Evolutionary conservation across 2,888 invertebrate genomes (phyloP), one percentile per base, ranked within the genome.

Genomic region (Rhaphigaster nebulosa): DNA sequence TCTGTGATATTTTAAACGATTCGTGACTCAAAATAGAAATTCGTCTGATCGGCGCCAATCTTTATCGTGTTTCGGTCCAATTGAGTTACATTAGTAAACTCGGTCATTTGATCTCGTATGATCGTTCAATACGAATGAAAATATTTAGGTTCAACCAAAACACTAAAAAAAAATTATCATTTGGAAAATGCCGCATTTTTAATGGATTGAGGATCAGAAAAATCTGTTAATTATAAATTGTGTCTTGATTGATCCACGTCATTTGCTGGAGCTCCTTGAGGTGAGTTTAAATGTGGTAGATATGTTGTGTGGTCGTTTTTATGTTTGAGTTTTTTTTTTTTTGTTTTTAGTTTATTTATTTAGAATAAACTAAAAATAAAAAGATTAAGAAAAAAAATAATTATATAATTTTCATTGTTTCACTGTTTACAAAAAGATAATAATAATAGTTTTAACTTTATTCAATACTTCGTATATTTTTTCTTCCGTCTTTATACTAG

Each of bases 51-150:
- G 70, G 23, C 70, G 34, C 70, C 70, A 38, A 45, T 84, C 26
- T 45, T 84, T 45, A 84, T 84, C 84, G 8, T 4, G 84, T n/a
- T 38, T 41, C 84, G 84, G 45, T 84, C 84, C 84, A 84, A 45
- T 84, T 84, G n/a, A 15, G 8, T n/a, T 76, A 76, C 70, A 76
- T 76, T 76, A 84, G 84, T 84, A n/a, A n/a, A n/a, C n/a, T n/a
- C 70, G 65, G 65, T 65, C 65, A 38, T 34, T 38, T 76, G 29
- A 38, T 76, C 70, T 20, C 70, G 38, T 23, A 23, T 10, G 20
- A 38, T 38, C 20, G 20, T 20, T 20, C 70, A 70, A 70, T 38
- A 41, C 26, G 45, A 38, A n/a, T 6, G 26, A 13, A 80, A 80
- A 84, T n/a, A 45, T 84, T 45, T 45, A 15, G 45, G 13, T 84